phyloP scores from a whole-genome alignment of 2,113 vertebrate species.

The Bubalus kerabau region DNA sequence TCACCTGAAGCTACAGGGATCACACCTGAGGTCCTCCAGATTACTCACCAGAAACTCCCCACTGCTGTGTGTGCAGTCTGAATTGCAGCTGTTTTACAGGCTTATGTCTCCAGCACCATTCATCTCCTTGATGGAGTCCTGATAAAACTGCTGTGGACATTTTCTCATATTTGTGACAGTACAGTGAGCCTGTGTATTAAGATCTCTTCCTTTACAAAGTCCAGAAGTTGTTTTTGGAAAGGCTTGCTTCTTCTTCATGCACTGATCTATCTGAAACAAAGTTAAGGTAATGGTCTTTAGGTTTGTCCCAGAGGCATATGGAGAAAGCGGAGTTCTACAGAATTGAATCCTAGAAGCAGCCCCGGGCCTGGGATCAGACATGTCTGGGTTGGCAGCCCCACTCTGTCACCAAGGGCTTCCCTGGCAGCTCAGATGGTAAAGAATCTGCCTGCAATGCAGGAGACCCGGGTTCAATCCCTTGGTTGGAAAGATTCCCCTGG shows the following conservation, averaged over 20 bases:
- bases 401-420: neutral
- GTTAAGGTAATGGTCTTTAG: neutral
- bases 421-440: neutral
- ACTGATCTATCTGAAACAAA: neutral
- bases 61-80: neutral
- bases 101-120: neutral
- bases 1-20: neutral
- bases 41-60: neutral
- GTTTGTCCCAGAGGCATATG: neutral
- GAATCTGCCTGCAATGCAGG: neutral
- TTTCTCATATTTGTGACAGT: neutral
- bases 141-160: neutral
- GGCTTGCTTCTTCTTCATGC: neutral
- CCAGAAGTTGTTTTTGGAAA: neutral
- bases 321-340: neutral
- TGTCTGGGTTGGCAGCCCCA: neutral
- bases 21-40: neutral
- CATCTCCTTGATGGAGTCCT: neutral
- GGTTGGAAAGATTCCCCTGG: neutral
- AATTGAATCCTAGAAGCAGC: neutral
- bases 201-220: neutral
- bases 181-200: neutral
- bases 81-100: neutral
- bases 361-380: neutral
- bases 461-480: neutral